Percentiles rank a stretch among this genome's conserved stretches.
phyloP scores from a whole-genome alignment of 2,113 vertebrate species.

The Tupaia chinensis region DNA sequence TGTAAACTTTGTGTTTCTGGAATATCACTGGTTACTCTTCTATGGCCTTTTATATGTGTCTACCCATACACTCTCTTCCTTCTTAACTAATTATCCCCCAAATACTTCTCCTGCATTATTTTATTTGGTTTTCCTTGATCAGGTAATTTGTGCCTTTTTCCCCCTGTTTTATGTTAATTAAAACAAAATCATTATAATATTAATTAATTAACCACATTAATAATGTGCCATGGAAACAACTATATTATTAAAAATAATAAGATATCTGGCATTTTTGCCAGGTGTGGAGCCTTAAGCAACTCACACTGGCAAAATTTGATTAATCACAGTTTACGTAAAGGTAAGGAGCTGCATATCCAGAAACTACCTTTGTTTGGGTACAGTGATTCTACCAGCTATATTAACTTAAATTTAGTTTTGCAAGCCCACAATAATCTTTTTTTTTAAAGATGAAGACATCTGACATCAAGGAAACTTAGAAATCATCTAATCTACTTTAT shows the following conservation, averaged over 20 bases:
- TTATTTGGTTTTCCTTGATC: background rate
- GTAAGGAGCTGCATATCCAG: background rate
- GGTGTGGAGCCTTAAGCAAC: background rate
- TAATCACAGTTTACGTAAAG: background rate
- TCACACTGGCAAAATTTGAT: background rate
- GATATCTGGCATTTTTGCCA: background rate
- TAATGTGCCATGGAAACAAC: background rate
- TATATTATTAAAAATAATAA: slow-evolving; percentile 49
- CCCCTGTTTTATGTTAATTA: slow-evolving; percentile 31
- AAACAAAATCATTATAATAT: background rate
- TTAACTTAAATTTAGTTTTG: slow-evolving; percentile 17
- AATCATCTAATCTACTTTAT: background rate
- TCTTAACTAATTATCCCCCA: background rate
- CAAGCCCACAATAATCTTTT: background rate
- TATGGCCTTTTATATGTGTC: slow-evolving; percentile 14
- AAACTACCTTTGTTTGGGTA: background rate
- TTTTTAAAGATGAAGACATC: slow-evolving; percentile 26
- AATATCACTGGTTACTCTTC: background rate
- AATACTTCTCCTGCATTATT: slow-evolving; percentile 15
- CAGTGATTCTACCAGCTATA: background rate
- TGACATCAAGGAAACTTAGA: slow-evolving; percentile 29
- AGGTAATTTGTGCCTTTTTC: background rate
- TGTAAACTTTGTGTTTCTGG: background rate
- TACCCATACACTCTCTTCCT: background rate
- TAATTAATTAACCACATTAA: background rate